phyloP scores from a whole-genome alignment of 2,888 invertebrate genomes.

The Limnephilus lunatus region DNA sequence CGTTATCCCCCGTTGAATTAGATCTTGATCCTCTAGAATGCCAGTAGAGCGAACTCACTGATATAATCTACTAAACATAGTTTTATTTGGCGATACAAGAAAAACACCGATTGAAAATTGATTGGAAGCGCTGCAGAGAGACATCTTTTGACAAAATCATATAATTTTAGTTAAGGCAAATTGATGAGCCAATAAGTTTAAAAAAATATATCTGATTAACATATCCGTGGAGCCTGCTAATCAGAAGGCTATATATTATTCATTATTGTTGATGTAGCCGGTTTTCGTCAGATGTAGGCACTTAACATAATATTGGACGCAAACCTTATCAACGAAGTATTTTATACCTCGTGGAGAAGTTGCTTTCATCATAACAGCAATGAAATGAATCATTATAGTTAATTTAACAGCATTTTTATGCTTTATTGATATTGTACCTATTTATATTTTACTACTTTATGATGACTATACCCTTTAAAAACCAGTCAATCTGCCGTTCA shows the following conservation, averaged over 20 bases:
- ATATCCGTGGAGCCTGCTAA: background rate
- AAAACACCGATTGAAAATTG: background rate
- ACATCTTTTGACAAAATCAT: slow-evolving; percentile 50
- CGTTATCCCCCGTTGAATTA: too few relatives aligned
- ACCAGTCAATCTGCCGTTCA: background rate
- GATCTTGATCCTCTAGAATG: too few relatives aligned
- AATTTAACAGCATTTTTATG: background rate
- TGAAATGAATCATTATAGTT: background rate
- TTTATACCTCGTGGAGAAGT: background rate
- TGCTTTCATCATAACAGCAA: background rate
- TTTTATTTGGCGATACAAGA: too few relatives aligned
- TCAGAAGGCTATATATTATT: background rate
- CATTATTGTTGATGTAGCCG: background rate
- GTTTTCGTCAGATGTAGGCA: background rate
- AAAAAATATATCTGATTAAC: background rate
- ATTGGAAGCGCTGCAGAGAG: background rate
- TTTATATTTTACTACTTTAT: background rate
- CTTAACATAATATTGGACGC: background rate
- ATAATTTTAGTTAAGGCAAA: slow-evolving; percentile 11
- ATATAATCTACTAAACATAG: too few relatives aligned
- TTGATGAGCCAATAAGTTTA: slow-evolving; percentile 20
- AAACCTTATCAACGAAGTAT: background rate
- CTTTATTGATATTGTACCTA: background rate
- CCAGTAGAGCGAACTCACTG: too few relatives aligned
- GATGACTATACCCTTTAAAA: background rate